Percentiles rank a stretch among this genome's conserved stretches.
These are phyloP conservation scores for Xiphophorus birchmanni DNA, from an alignment of 2,797 vertebrate genomes.

Conservation along the genomic window DNA sequence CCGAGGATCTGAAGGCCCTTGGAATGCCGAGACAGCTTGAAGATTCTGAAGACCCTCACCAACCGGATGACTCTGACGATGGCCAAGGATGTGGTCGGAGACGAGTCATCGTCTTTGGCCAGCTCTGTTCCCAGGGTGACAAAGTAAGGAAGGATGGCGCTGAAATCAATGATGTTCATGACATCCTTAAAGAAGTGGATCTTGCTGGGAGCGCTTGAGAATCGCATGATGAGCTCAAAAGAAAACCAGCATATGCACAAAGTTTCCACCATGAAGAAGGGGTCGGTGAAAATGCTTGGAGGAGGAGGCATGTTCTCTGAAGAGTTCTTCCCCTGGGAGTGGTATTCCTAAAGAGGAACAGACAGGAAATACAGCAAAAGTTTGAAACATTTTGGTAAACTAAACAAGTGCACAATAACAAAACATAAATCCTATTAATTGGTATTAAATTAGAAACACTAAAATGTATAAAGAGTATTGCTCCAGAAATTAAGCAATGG, in stretches of 20 bases:
- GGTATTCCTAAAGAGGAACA: constrained; percentile 54
- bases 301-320: constrained; percentile 57
- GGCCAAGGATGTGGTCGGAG: constrained; percentile 87
- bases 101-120: constrained; percentile 82
- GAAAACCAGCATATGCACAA: constrained; percentile 93
- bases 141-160: constrained; percentile 90
- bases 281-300: constrained; percentile 79
- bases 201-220: constrained; percentile 86
- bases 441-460: background rate
- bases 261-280: constrained; percentile 90
- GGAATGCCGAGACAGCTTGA: constrained; percentile 90
- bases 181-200: constrained; percentile 87
- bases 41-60: constrained; percentile 90
- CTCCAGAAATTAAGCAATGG: background rate
- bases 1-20: constrained; percentile 90
- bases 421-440: background rate
- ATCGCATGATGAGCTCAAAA: constrained; percentile 87
- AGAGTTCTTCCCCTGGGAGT: constrained; percentile 57
- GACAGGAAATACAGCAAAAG: constrained; percentile 21
- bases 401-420: background rate
- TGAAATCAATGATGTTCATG: constrained; percentile 94
- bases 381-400: constrained; percentile 2
- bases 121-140: constrained; percentile 89
- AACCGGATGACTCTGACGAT: constrained; percentile 89
- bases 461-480: background rate